Evolutionary conservation across 2,888 invertebrate genomes (phyloP), one percentile per base, ranked within the genome.

Genomic region (Nemapogon koenigi): DNA sequence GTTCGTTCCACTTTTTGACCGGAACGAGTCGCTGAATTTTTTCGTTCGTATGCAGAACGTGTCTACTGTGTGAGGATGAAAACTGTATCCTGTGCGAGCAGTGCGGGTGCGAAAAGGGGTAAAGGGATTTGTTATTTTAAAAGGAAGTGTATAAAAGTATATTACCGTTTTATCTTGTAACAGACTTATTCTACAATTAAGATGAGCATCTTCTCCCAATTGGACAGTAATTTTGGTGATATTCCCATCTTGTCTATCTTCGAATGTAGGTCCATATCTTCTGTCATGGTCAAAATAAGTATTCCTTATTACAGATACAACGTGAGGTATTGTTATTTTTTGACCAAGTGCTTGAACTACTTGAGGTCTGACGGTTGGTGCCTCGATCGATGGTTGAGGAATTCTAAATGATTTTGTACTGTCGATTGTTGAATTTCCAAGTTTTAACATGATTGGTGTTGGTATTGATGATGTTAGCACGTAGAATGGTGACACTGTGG

Each of bases 121-220:
- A n/a, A n/a, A n/a, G n/a, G n/a, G n/a, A n/a, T n/a, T n/a, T n/a
- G n/a, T n/a, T n/a, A n/a, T n/a, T n/a, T n/a, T n/a, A n/a, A n/a
- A n/a, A n/a, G n/a, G n/a, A n/a, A n/a, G n/a, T n/a, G n/a, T n/a
- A n/a, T n/a, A n/a, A n/a, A n/a, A n/a, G n/a, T n/a, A n/a, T n/a
- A 86, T 83, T 55, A 88, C 89, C 68, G 88, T 88, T 73, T 89
- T 89, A 67, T 88, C 88, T 59, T 88, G 87, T 35, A 89, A 78
- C 45, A 88, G 70, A 49, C 87, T 87, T 58, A 89, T 88, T 58
- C 85, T 83, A 63, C 90, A 90, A 62, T 90, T 87, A 46, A 90
- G 69, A 55, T 84, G 83, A 30, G 88, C 87, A 42, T 84, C 87
- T 44, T 85, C 87, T 2, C 88, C 89, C 39, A 88, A 79, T 52